A percentile compares a stretch with the other conserved stretches of the same genome.
These are phyloP conservation scores for Aporophyla nigra DNA, from an alignment of 2,888 invertebrate species.

Conservation along the genomic window DNA sequence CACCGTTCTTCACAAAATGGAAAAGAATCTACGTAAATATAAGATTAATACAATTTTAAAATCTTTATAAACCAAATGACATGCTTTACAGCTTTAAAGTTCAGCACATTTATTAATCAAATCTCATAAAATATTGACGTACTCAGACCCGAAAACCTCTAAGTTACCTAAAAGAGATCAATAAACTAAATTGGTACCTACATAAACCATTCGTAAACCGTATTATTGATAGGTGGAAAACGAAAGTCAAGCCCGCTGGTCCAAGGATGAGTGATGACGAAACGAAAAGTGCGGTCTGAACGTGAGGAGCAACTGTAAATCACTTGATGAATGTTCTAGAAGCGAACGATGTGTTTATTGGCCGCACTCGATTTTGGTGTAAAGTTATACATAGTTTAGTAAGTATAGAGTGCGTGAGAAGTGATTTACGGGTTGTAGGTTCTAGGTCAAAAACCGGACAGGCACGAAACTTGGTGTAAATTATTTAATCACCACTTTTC, in stretches of 20 bases:
- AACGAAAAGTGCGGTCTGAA: conserved; percentile 63
- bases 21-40: no score
- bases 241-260: conserved; percentile 67
- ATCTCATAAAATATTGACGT: conserved; percentile 35
- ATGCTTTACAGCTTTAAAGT: not conserved
- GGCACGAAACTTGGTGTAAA: no score
- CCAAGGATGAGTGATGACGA: conserved; percentile 68
- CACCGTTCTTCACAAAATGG: no score
- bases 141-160: conserved; percentile 12
- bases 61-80: no score
- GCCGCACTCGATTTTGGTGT: conserved; percentile 51
- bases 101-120: conserved; percentile 23
- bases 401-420: conserved; percentile 51
- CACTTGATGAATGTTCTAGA: conserved; percentile 68
- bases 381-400: conserved; percentile 6
- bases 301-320: conserved; percentile 68
- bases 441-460: no score
- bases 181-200: conserved; percentile 49
- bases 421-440: no score
- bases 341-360: conserved; percentile 66
- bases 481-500: no score
- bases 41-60: no score
- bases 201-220: conserved; percentile 47
- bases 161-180: conserved; percentile 30
- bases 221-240: conserved; percentile 68